These are phyloP conservation scores for Pterobdella sp. DNA, from an alignment of 2,888 invertebrate genomes.

Conservation along the genomic window DNA sequence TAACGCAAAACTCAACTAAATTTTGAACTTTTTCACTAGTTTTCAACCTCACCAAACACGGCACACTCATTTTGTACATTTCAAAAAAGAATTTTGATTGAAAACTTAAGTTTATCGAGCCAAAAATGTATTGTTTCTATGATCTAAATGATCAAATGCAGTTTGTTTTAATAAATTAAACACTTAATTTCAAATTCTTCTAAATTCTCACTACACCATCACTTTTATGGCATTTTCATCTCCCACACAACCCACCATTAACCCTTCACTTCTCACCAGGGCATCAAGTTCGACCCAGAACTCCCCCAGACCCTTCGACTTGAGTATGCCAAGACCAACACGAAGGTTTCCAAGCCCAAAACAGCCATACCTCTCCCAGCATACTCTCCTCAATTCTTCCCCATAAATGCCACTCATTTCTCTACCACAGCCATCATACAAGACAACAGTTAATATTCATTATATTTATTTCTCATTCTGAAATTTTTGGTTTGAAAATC, in stretches of 20 bases:
- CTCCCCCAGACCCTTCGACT: slow-evolving; percentile 99
- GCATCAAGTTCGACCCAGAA: slow-evolving; percentile 99
- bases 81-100: neutral
- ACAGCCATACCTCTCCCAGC: slow-evolving; percentile 2
- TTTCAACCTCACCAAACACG: neutral
- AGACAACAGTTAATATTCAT: neutral
- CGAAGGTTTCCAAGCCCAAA: slow-evolving; percentile 99
- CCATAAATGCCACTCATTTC: neutral
- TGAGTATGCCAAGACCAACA: slow-evolving; percentile 99
- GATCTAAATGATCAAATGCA: too few relatives aligned
- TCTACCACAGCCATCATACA: slow-evolving; percentile 10
- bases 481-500: too few relatives aligned
- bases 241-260: neutral
- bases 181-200: neutral
- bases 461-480: too few relatives aligned
- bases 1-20: neutral
- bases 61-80: neutral
- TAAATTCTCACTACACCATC: neutral
- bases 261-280: slow-evolving; percentile 60
- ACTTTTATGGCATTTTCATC: too few relatives aligned
- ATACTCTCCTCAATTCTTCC: neutral
- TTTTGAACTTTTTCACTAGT: neutral
- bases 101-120: too few relatives aligned
- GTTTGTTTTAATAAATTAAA: too few relatives aligned
- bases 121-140: too few relatives aligned